Conservation (phyloP, 2,888 invertebrate genomes). For the Sialis fuliginosa region DNA sequence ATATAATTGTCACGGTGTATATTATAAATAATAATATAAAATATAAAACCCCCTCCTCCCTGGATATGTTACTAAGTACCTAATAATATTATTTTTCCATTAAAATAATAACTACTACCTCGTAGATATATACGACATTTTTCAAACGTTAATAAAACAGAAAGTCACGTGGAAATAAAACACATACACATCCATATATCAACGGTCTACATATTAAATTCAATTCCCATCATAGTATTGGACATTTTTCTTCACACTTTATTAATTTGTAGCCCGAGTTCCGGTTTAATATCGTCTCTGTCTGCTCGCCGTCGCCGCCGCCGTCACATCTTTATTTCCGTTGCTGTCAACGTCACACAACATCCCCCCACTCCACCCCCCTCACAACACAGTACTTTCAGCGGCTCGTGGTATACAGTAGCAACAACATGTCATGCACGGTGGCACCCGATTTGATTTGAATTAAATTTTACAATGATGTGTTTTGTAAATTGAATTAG, state of each 20-base stretch:
- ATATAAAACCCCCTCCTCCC: neutral
- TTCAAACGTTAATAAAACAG: neutral
- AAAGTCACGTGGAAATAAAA: neutral
- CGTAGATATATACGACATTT: neutral
- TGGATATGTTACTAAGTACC: neutral
- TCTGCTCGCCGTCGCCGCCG: neutral
- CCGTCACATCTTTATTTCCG: constrained; percentile 5
- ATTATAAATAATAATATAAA: neutral
- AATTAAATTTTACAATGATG: no score
- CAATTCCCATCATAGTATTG: constrained; percentile 1
- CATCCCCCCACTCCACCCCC: neutral
- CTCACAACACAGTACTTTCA: neutral
- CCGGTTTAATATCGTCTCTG: constrained; percentile 3
- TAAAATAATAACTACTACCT: neutral
- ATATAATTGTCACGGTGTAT: no score
- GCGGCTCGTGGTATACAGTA: no score
- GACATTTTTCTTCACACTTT: constrained; percentile 4
- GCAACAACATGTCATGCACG: no score
- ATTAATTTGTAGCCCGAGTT: constrained; percentile 2
- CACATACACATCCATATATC: neutral
- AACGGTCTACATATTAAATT: neutral
- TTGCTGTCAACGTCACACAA: constrained; percentile 1
- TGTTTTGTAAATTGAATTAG: no score
- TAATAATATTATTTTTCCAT: neutral
- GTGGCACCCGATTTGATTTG: no score